A percentile compares a stretch with the other conserved stretches of the same genome.
These are phyloP conservation scores for Fissipunctia ypsillon DNA, from an alignment of 2,888 invertebrate species.

Conservation along the genomic window DNA sequence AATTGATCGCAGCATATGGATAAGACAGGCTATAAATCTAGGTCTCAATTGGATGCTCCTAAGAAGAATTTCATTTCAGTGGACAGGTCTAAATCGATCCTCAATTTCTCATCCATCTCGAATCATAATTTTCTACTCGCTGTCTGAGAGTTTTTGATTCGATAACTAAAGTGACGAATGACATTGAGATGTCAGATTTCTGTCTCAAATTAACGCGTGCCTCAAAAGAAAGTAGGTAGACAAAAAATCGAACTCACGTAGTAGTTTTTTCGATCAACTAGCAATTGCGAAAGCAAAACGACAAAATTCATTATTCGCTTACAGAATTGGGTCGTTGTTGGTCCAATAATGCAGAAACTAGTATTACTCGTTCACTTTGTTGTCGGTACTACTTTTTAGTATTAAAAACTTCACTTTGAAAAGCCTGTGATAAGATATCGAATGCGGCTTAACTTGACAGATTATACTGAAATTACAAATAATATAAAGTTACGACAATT, in stretches of 20 bases:
- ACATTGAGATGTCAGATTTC: slow-evolving; percentile 35
- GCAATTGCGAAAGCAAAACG: slow-evolving; percentile 69
- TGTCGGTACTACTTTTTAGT: slow-evolving; percentile 42
- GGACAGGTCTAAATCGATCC: slow-evolving; percentile 26
- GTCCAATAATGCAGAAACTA: slow-evolving; percentile 68
- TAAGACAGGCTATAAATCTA: slow-evolving; percentile 54
- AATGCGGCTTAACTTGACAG: slow-evolving; percentile 23
- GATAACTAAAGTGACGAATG: slow-evolving; percentile 17
- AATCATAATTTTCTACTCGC: slow-evolving; percentile 32
- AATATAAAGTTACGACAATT: slow-evolving; percentile 13
- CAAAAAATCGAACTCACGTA: slow-evolving; percentile 41
- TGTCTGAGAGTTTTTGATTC: slow-evolving; percentile 19
- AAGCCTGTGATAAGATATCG: slow-evolving; percentile 43
- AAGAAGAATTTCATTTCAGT: slow-evolving; percentile 34
- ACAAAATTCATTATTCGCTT: slow-evolving; percentile 67
- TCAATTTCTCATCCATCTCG: slow-evolving; percentile 29
- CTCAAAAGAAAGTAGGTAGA: slow-evolving; percentile 30
- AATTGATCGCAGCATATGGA: slow-evolving; percentile 21
- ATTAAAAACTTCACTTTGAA: slow-evolving; percentile 50
- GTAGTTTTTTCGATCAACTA: slow-evolving; percentile 60
- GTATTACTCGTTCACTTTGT: slow-evolving; percentile 71
- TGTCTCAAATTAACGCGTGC: slow-evolving; percentile 24
- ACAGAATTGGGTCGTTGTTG: slow-evolving; percentile 69
- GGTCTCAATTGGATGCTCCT: slow-evolving; percentile 37
- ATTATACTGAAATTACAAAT: slow-evolving; percentile 24